A percentile compares a stretch with the other conserved stretches of the same genome.
Conservation (phyloP, 2,888 invertebrate genomes). For the Pherbina coryleti region DNA sequence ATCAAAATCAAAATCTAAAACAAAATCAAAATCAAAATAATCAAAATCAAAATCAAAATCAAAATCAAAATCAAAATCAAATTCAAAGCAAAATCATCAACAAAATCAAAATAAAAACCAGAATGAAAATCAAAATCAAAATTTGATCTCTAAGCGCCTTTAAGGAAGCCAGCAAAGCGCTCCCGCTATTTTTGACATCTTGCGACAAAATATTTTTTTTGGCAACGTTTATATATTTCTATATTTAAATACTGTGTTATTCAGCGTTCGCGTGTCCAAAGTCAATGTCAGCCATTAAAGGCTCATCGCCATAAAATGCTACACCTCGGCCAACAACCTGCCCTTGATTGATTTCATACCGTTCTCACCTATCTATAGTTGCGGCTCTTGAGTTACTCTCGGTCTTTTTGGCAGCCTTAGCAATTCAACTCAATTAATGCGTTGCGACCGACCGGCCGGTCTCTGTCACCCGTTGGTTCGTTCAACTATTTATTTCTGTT, state of each 20-base stretch:
- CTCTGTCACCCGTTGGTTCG: not conserved
- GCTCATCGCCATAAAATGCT: not conserved
- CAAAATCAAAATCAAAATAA: no score
- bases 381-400: not conserved
- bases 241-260: not conserved
- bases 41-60: no score
- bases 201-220: not conserved
- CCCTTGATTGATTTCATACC: not conserved
- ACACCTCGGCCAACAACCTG: not conserved
- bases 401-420: not conserved
- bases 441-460: not conserved
- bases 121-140: not conserved
- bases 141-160: no score
- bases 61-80: no score
- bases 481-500: slow-evolving; percentile 7
- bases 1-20: no score
- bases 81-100: no score
- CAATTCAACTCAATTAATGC: slow-evolving; percentile 26
- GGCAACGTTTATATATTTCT: not conserved
- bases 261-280: slow-evolving; percentile 18
- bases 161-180: no score
- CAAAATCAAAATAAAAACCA: not conserved
- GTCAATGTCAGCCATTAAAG: slow-evolving; percentile 31
- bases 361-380: not conserved
- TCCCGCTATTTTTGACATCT: not conserved